A percentile compares a stretch with the other conserved stretches of the same genome.
phyloP scores from a whole-genome alignment of 2,113 vertebrate genomes.

The Gymnocephalus cernua region DNA sequence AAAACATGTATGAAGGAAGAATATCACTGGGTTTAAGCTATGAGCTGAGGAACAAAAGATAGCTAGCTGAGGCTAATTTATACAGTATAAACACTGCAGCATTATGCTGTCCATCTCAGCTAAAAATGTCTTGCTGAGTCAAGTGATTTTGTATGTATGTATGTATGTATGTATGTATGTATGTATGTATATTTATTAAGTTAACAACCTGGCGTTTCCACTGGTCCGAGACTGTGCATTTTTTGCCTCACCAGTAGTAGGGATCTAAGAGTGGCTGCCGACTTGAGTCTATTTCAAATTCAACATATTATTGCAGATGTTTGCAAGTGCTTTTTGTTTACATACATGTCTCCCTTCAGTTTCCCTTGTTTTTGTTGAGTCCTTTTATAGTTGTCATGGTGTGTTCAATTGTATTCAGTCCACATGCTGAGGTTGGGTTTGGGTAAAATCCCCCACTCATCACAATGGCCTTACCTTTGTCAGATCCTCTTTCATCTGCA shows the following conservation, averaged over 20 bases:
- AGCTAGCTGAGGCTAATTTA: no score
- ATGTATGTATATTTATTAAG: not conserved
- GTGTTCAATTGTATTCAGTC: not conserved
- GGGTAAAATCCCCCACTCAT: slow-evolving; percentile 9
- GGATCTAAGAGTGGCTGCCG: not conserved
- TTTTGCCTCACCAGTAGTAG: not conserved
- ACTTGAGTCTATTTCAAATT: slow-evolving; percentile 10
- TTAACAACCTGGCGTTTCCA: not conserved
- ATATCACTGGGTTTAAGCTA: no score
- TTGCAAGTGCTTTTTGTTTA: not conserved
- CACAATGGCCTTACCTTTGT: slow-evolving; percentile 80
- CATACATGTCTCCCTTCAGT: not conserved
- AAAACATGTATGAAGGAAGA: no score
- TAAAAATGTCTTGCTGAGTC: no score
- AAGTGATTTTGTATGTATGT: no score
- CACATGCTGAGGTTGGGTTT: slow-evolving; percentile 18
- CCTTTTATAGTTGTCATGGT: not conserved
- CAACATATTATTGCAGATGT: not conserved
- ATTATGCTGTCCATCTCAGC: no score
- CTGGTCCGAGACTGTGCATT: not conserved
- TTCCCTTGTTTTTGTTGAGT: not conserved
- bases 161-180: no score
- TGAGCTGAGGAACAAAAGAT: no score
- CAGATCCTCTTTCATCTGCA: slow-evolving; percentile 79
- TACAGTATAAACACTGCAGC: no score